phyloP scores from a whole-genome alignment of 2,113 vertebrate species.

The Phrynocephalus versicolor region DNA sequence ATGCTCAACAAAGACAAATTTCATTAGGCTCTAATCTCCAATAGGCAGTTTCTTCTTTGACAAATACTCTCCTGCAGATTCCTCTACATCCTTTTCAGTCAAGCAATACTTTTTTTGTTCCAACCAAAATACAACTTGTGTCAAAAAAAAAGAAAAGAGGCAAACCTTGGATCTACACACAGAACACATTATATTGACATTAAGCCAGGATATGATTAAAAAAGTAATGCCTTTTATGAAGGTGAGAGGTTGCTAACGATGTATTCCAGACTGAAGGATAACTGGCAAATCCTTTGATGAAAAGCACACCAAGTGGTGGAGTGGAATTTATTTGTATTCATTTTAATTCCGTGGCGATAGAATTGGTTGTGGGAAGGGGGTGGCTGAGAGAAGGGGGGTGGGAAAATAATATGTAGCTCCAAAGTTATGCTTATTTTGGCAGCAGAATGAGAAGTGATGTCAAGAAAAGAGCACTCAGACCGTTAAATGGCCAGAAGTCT shows the following conservation, averaged over 20 bases:
- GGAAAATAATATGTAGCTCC: neutral
- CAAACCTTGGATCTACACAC: neutral
- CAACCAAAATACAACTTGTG: conserved; percentile 34
- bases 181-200: neutral
- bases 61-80: conserved; percentile 39
- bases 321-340: conserved; percentile 44
- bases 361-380: neutral
- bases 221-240: conserved; percentile 1
- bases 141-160: neutral
- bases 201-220: neutral
- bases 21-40: conserved; percentile 63
- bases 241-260: conserved; percentile 58
- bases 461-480: neutral
- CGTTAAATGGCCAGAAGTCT: neutral
- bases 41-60: conserved; percentile 44
- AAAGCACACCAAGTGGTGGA: conserved; percentile 38
- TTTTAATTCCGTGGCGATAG: conserved; percentile 28
- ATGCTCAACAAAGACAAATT: conserved; percentile 62
- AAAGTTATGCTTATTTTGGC: conserved; percentile 31
- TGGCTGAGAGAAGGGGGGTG: neutral
- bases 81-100: conserved; percentile 46
- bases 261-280: conserved; percentile 14
- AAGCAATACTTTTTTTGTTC: conserved; percentile 47
- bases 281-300: conserved; percentile 56
- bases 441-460: neutral